A percentile compares a stretch with the other conserved stretches of the same genome.
Evolutionary conservation across 2,888 invertebrate species (phyloP).

Genomic region (Campoletis raptor): DNA sequence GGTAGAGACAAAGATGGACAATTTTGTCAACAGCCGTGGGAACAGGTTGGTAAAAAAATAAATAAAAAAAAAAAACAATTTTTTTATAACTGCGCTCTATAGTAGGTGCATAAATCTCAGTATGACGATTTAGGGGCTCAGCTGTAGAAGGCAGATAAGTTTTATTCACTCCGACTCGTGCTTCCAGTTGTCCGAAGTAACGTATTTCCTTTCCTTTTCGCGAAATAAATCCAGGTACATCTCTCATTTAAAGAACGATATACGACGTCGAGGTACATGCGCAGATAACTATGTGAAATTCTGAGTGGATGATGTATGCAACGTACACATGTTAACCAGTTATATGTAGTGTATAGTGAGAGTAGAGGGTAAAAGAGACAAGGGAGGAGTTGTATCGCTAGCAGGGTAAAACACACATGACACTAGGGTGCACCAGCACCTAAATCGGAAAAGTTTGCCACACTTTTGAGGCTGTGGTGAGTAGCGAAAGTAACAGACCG

Average conservation of each 20-base stretch:
- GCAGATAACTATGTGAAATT: background rate
- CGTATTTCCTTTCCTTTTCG: slow-evolving; percentile 23
- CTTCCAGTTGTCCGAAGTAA: background rate
- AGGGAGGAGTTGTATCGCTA: slow-evolving; percentile 25
- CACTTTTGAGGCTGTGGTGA: slow-evolving; percentile 60
- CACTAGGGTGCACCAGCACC: slow-evolving; percentile 42
- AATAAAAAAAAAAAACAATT: background rate
- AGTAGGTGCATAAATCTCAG: slow-evolving; percentile 19
- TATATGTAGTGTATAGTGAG: background rate
- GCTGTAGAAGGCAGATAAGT: slow-evolving; percentile 7
- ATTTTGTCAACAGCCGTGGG: slow-evolving; percentile 9
- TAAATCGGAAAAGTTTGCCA: slow-evolving; percentile 71
- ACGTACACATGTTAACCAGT: slow-evolving; percentile 17
- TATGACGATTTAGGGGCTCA: background rate
- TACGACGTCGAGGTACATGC: slow-evolving; percentile 2
- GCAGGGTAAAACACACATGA: slow-evolving; percentile 10
- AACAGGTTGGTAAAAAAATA: slow-evolving; percentile 19
- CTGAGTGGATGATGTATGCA: background rate
- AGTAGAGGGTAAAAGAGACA: background rate
- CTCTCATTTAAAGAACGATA: slow-evolving; percentile 18
- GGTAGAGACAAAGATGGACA: background rate
- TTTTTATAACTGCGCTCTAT: background rate
- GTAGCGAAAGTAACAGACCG: slow-evolving; percentile 37
- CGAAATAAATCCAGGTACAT: background rate
- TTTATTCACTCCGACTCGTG: slow-evolving; percentile 6